Conservation (phyloP, 2,113 vertebrate genomes). For the Pelvicachromis taeniatus region DNA sequence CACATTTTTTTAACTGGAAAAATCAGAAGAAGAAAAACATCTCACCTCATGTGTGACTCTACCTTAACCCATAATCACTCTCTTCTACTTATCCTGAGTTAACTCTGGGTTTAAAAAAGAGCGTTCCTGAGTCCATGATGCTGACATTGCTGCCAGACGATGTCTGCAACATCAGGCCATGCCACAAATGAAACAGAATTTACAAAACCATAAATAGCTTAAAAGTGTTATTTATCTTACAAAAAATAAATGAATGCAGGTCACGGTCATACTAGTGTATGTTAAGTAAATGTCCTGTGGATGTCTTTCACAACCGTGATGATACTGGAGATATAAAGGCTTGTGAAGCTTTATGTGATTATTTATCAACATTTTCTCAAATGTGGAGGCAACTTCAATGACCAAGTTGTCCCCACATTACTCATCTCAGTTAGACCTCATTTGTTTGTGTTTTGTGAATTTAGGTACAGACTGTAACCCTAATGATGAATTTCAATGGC, state of each 20-base stretch:
- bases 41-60: background rate
- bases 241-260: too few relatives aligned
- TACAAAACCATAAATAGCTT: background rate
- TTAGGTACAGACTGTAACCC: background rate
- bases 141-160: rapidly evolving
- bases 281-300: too few relatives aligned
- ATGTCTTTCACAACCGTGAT: too few relatives aligned
- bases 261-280: too few relatives aligned
- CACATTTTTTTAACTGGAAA: background rate
- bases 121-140: background rate
- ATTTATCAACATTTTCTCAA: background rate
- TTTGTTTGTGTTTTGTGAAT: background rate
- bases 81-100: background rate
- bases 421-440: background rate
- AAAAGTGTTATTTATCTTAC: background rate
- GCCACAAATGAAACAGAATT: background rate
- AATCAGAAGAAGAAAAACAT: background rate
- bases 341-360: background rate
- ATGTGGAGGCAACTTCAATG: background rate
- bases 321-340: too few relatives aligned
- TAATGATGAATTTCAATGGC: background rate
- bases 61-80: rapidly evolving
- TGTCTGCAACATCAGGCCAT: background rate
- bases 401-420: background rate
- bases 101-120: background rate